Evolutionary conservation across 2,797 vertebrate species (phyloP).

Genomic region (Poeciliopsis paucimaculata): DNA sequence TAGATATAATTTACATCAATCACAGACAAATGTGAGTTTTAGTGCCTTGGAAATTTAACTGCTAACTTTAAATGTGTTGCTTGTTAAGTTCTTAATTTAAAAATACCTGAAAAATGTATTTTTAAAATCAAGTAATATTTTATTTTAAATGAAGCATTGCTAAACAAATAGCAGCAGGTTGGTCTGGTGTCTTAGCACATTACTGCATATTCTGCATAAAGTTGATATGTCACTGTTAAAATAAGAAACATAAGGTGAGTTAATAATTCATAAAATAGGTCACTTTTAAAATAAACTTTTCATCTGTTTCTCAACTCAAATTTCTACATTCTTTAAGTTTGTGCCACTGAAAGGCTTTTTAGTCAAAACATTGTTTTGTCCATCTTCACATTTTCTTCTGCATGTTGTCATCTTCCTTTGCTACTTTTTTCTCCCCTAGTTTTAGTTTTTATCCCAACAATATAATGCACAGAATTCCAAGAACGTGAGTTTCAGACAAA

Average conservation of each 20-base stretch:
- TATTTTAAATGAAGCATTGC: background rate
- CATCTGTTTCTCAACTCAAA: background rate
- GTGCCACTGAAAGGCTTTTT: background rate
- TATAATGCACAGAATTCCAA: background rate
- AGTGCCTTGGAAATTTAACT: background rate
- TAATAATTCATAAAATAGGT: background rate
- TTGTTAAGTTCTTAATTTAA: background rate
- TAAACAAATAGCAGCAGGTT: background rate
- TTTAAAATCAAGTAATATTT: background rate
- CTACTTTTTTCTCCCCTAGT: background rate
- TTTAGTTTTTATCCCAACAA: background rate
- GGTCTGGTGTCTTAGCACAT: background rate
- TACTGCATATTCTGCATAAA: background rate
- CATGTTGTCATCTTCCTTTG: background rate
- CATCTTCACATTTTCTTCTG: background rate
- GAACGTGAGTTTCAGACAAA: constrained; percentile 5
- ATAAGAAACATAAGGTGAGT: background rate
- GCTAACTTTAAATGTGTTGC: background rate
- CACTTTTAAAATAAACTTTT: background rate
- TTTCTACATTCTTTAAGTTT: background rate
- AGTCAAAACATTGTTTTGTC: background rate
- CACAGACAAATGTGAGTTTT: background rate
- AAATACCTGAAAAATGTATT: background rate
- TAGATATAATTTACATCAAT: background rate
- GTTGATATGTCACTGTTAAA: background rate